Base-by-base conservation (phyloP, 2,888 invertebrate genomes). In the Gymnocheta viridis region DNA sequence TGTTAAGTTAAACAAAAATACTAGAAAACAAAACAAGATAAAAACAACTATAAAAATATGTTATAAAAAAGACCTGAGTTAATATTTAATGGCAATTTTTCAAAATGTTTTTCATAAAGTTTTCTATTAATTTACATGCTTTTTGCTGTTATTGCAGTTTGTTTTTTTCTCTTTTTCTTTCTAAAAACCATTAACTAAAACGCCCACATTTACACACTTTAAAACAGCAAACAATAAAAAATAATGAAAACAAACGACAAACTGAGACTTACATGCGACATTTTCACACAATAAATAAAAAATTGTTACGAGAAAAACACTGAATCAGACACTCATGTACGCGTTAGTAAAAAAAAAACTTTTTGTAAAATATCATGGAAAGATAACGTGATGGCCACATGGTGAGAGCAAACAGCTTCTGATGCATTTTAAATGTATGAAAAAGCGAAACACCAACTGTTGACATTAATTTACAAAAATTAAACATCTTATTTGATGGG, bases 331-430 rank as follows among this genome's bases (percentile, higher is more conserved):
- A 19, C 54, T 29, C 19, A 29, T 41, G 5, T 4, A 12, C 22
- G 19, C 0, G 27, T 38, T n/a, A 24, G 14, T 38, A 60, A 51
- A 29, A 35, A 27, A 24, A 44, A 2, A 72, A 24, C n/a, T 19
- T n/a, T 29, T 27, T n/a, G 27, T 41, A 56, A 66, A 76, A 17
- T 44, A 76, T 54, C 49, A 41, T 32, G 38, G 22, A 41, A 49
- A 60, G 54, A 49, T 69, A 67, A 56, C 35, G 69, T 76, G 70
- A 76, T 66, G 80, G 80, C 80, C 83, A 76, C 83, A 83, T 83
- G 83, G 74, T 76, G 83, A 76, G 83, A 80, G 44, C 58, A 44
- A 76, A 72, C 80, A 72, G 80, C 80, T 83, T 70, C 79, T 76
- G 83, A 76, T 70, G 83, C 67, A 83, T 80, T 80, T 83, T 58